Percentiles rank a stretch among this genome's conserved stretches.
Conservation (phyloP, 2,113 vertebrate genomes). For the Pelodiscus sinensis region DNA sequence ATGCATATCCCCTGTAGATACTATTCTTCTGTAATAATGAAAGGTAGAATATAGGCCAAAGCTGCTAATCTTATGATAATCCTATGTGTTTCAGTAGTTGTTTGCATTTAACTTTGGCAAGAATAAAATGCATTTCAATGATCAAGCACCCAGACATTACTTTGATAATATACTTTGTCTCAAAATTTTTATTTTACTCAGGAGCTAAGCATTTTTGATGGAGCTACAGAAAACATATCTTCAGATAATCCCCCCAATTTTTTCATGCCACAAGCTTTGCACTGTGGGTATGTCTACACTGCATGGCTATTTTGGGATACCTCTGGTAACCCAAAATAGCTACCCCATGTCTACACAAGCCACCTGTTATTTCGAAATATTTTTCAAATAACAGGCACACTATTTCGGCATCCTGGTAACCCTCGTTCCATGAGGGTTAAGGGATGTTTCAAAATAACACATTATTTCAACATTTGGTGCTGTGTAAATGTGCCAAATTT, state of each 20-base stretch:
- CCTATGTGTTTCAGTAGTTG: constrained; percentile 2
- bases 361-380: too few species aligned
- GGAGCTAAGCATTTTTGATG: neutral
- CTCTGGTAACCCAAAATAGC: too few species aligned
- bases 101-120: constrained; percentile 18
- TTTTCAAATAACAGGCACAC: too few species aligned
- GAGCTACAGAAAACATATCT: neutral
- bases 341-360: too few species aligned
- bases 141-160: neutral
- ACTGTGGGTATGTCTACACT: too few species aligned
- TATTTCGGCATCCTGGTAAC: too few species aligned
- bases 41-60: constrained; percentile 18
- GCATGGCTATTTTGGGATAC: too few species aligned
- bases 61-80: constrained; percentile 18
- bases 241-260: fast-evolving
- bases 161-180: neutral
- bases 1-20: neutral
- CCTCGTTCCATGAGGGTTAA: too few species aligned
- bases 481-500: too few species aligned
- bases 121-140: neutral
- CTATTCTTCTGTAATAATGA: neutral
- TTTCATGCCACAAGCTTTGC: neutral
- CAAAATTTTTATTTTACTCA: neutral
- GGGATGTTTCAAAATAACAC: too few species aligned
- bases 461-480: too few species aligned